phyloP scores from a whole-genome alignment of 1,140 invertebrate species.

The Amyelois transitella region DNA sequence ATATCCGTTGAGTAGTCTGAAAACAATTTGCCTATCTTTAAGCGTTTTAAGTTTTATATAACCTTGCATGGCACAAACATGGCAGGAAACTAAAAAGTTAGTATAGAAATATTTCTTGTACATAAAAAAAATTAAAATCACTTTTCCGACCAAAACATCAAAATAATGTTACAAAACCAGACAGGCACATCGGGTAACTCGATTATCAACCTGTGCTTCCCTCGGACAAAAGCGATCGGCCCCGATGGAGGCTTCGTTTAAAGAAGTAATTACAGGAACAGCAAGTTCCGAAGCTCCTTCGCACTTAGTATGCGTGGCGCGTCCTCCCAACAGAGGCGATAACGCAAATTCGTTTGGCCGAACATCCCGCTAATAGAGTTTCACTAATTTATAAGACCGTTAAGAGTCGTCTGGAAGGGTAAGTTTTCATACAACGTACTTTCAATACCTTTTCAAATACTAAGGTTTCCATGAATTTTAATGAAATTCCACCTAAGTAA shows the following conservation, averaged over 20 bases:
- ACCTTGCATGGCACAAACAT: too few relatives aligned
- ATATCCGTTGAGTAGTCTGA: too few relatives aligned
- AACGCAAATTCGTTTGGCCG: conserved; percentile 72
- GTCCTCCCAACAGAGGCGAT: conserved; percentile 59
- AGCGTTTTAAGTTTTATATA: too few relatives aligned
- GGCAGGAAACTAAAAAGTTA: too few relatives aligned
- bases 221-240: conserved; percentile 43
- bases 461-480: too few relatives aligned
- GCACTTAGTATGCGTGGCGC: conserved; percentile 62
- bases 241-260: conserved; percentile 51
- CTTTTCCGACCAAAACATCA: not conserved
- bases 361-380: conserved; percentile 74
- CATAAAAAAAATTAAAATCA: not conserved
- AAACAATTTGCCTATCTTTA: too few relatives aligned
- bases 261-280: conserved; percentile 67
- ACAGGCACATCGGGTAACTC: conserved; percentile 33
- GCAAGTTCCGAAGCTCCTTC: conserved; percentile 48
- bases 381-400: conserved; percentile 72
- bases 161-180: conserved; percentile 5
- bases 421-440: too few relatives aligned
- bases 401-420: too few relatives aligned
- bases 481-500: too few relatives aligned
- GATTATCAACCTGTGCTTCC: conserved; percentile 41
- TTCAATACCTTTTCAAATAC: too few relatives aligned
- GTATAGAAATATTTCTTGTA: too few relatives aligned